Evolutionary conservation across 2,888 invertebrate species (phyloP).

Genomic region (Tenthredo scrophulariae): DNA sequence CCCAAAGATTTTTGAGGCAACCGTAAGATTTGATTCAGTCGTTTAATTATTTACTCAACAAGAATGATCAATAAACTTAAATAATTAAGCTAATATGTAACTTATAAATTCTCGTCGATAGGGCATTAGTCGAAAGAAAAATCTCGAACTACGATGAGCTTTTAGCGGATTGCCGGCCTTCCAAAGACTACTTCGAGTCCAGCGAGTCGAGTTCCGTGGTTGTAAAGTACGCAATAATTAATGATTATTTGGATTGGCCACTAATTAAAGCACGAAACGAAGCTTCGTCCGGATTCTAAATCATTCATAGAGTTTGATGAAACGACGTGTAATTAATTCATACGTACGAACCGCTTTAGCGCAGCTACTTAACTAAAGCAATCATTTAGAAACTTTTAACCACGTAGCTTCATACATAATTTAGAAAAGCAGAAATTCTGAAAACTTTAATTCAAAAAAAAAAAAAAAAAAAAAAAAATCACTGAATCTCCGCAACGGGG

Average conservation of each 20-base stretch:
- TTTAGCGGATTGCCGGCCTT: not conserved
- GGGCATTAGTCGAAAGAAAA: too few species aligned
- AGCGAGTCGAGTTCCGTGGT: not conserved
- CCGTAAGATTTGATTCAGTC: too few species aligned
- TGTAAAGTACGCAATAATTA: constrained; percentile 22
- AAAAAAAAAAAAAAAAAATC: not conserved
- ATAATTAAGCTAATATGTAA: too few species aligned
- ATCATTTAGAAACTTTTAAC: constrained; percentile 10
- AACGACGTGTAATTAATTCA: constrained; percentile 8
- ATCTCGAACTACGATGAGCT: constrained; percentile 9
- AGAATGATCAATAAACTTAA: not conserved
- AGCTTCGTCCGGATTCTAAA: constrained; percentile 11
- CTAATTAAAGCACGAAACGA: constrained; percentile 41
- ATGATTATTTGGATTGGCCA: constrained; percentile 42
- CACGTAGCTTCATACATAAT: not conserved
- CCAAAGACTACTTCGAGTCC: not conserved
- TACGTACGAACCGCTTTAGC: constrained; percentile 1
- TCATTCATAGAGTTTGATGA: constrained; percentile 32
- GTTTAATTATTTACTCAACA: not conserved
- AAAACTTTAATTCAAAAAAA: not conserved
- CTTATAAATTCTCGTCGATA: too few species aligned
- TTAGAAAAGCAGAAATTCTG: not conserved
- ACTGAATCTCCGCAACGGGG: not conserved
- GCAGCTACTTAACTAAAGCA: not conserved
- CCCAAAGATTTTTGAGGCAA: not conserved